Evolutionary conservation across 1,140 invertebrate genomes (phyloP).

Genomic region (Drosophila repleta): DNA sequence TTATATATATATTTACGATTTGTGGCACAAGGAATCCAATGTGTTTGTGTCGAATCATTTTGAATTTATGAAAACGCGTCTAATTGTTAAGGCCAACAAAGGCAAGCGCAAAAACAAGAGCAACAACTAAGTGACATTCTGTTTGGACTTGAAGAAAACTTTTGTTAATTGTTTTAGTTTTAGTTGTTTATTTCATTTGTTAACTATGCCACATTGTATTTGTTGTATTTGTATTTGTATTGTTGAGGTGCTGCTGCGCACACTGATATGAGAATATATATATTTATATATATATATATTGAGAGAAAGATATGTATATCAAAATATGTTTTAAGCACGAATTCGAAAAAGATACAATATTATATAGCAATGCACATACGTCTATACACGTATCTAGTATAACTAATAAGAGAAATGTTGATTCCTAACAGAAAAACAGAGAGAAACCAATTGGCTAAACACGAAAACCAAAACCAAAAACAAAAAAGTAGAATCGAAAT

Average conservation of each 20-base stretch:
- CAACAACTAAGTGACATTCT: constrained; percentile 20
- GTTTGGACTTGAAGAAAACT: neutral
- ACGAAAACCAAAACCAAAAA: neutral
- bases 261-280: constrained; percentile 17
- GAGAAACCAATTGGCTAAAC: constrained; percentile 15
- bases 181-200: constrained; percentile 62
- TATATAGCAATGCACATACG: constrained; percentile 63
- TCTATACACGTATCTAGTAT: constrained; percentile 60
- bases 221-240: constrained; percentile 48
- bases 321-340: constrained; percentile 70
- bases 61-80: constrained; percentile 34
- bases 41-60: constrained; percentile 25
- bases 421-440: constrained; percentile 44
- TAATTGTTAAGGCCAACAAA: constrained; percentile 42
- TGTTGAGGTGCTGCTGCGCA: constrained; percentile 29
- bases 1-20: constrained; percentile 28
- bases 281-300: constrained; percentile 8
- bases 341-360: constrained; percentile 70
- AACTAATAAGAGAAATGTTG: constrained; percentile 52
- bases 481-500: constrained; percentile 36
- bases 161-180: constrained; percentile 24
- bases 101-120: constrained; percentile 14
- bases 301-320: constrained; percentile 55
- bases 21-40: constrained; percentile 38
- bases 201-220: constrained; percentile 59